Evolutionary conservation across 2,797 vertebrate species (phyloP).

Genomic region (Catharus ustulatus): DNA sequence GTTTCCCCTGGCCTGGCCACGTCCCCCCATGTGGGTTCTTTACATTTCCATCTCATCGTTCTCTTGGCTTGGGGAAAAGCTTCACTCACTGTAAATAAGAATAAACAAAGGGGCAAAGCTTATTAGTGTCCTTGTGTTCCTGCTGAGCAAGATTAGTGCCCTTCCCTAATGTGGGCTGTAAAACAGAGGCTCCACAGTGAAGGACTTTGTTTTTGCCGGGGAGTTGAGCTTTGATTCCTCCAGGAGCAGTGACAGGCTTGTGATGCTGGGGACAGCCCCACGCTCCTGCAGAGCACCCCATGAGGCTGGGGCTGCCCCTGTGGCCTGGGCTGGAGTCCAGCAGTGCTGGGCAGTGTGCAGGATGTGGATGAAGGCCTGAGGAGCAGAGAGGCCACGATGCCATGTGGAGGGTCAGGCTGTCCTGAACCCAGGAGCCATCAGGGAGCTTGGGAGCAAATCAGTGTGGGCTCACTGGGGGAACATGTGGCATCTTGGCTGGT

Average conservation of each 20-base stretch:
- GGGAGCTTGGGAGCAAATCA: not conserved
- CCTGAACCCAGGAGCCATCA: not conserved
- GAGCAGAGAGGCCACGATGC: not conserved
- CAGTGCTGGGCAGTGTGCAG: not conserved
- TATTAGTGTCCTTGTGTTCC: conserved; percentile 48
- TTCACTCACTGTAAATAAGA: not conserved
- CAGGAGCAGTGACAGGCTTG: not conserved
- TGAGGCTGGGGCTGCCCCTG: not conserved
- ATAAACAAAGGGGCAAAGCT: conserved; percentile 57
- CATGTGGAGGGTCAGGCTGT: not conserved
- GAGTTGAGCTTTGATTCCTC: not conserved
- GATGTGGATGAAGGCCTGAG: not conserved
- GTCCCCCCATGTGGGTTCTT: not conserved
- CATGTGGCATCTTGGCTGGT: not conserved
- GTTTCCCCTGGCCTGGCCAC: not conserved
- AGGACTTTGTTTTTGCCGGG: conserved; percentile 26
- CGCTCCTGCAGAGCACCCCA: not conserved
- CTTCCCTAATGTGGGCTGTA: not conserved
- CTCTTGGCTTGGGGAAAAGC: not conserved
- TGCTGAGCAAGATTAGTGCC: conserved; percentile 50
- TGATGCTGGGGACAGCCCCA: rapidly evolving
- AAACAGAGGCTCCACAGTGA: conserved; percentile 33
- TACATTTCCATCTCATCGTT: not conserved
- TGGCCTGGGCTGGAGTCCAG: not conserved
- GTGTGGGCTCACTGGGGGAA: not conserved